Conservation (phyloP, 2,113 vertebrate genomes). For the Aldabrachelys gigantea region DNA sequence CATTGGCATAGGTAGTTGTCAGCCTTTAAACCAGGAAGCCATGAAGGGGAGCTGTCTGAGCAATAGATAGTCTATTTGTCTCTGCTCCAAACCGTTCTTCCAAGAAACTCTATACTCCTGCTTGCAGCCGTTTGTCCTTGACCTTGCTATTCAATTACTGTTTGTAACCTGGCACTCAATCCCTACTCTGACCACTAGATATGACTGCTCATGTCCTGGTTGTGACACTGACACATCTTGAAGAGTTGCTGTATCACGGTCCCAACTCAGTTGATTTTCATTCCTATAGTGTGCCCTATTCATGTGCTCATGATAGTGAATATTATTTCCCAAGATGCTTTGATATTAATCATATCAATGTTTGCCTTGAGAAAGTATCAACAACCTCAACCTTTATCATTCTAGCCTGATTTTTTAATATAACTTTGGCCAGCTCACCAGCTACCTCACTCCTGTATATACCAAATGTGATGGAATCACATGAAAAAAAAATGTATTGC, state of each 20-base stretch:
- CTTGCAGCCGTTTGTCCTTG: not conserved
- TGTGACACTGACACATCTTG: not conserved
- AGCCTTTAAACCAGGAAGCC: not conserved
- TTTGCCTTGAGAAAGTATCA: not conserved
- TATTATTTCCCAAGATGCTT: not conserved
- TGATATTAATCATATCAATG: not conserved
- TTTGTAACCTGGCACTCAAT: not conserved
- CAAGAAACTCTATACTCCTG: not conserved
- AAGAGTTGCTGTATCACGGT: not conserved
- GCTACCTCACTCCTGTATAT: not conserved
- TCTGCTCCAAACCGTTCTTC: not conserved
- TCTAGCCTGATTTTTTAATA: not conserved
- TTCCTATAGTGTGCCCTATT: not conserved
- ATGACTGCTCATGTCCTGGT: not conserved
- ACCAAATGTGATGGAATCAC: not conserved
- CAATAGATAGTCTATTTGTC: not conserved
- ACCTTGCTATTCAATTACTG: not conserved
- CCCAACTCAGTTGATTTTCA: not conserved
- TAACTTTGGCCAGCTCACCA: not conserved
- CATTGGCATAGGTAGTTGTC: not conserved
- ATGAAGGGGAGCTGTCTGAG: not conserved
- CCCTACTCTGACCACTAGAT: not conserved
- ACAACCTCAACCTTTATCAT: not conserved
- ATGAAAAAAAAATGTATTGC: not conserved
- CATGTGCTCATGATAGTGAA: not conserved